Evolutionary conservation across 2,113 vertebrate species (phyloP).

Genomic region (Hyaena hyaena): DNA sequence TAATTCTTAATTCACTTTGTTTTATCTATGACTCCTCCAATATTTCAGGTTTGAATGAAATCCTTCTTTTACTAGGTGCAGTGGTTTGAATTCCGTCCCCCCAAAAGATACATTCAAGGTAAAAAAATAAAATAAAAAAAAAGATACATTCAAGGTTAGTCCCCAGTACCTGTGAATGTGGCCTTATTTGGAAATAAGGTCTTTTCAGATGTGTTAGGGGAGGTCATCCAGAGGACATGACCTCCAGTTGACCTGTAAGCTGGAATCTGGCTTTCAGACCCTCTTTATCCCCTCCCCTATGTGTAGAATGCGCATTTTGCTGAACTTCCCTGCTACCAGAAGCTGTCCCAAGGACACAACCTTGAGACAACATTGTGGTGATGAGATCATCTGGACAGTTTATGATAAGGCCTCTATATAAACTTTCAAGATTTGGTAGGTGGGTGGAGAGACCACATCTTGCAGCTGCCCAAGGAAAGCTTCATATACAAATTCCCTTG

Average conservation of each 20-base stretch:
- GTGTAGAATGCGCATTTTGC: neutral
- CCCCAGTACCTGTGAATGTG: neutral
- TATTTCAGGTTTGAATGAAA: neutral
- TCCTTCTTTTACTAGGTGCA: neutral
- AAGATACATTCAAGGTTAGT: neutral
- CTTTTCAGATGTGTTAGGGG: neutral
- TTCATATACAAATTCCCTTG: neutral
- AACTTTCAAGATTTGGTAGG: neutral
- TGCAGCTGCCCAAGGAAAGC: neutral
- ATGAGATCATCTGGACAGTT: neutral
- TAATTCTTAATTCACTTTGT: neutral
- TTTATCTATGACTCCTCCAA: neutral
- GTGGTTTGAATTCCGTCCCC: neutral
- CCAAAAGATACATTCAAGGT: neutral
- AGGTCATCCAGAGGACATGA: neutral
- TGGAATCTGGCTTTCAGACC: neutral
- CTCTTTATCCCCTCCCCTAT: neutral
- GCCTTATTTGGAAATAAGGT: neutral
- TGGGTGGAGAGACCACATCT: neutral
- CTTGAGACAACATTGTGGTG: neutral
- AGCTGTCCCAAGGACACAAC: neutral
- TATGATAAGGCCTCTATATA: neutral
- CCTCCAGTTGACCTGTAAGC: neutral
- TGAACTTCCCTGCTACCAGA: neutral
- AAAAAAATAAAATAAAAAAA: too few species aligned